Conservation (phyloP, 2,797 vertebrate genomes). For the Chiroxiphia lanceolata region DNA sequence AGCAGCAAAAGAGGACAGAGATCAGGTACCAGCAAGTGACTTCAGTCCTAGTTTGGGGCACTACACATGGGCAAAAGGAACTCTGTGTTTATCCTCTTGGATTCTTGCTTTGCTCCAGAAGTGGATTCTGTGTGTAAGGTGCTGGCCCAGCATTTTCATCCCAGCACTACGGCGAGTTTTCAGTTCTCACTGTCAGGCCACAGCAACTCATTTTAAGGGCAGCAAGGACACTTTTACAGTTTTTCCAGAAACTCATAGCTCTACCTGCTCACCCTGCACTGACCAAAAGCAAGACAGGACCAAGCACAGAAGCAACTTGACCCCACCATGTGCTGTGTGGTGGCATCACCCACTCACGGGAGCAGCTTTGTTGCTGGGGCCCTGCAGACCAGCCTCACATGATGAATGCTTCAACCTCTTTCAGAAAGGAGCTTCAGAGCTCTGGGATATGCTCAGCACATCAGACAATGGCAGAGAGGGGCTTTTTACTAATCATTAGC, state of each 20-base stretch:
- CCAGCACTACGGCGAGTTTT: background rate
- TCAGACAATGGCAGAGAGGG: conserved; percentile 55
- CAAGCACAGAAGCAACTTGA: background rate
- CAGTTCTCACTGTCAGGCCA: background rate
- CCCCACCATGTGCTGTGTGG: background rate
- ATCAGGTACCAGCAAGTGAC: background rate
- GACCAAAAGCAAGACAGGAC: background rate
- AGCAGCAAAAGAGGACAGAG: background rate
- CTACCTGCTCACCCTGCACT: background rate
- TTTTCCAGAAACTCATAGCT: background rate
- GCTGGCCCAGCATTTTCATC: background rate
- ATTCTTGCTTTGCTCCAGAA: background rate
- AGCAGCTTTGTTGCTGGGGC: background rate
- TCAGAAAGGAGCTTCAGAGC: conserved; percentile 24
- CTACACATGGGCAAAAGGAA: background rate
- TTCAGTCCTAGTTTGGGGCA: background rate
- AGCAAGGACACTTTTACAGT: background rate
- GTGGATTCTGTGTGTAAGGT: background rate
- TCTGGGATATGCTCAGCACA: conserved; percentile 16
- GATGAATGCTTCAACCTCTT: background rate
- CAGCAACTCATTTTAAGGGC: background rate
- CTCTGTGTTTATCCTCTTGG: background rate
- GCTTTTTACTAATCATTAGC: conserved; percentile 62
- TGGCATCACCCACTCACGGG: background rate
- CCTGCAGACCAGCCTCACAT: background rate